phyloP scores from a whole-genome alignment of 2,888 invertebrate genomes.

The Hypolimnas misippus region DNA sequence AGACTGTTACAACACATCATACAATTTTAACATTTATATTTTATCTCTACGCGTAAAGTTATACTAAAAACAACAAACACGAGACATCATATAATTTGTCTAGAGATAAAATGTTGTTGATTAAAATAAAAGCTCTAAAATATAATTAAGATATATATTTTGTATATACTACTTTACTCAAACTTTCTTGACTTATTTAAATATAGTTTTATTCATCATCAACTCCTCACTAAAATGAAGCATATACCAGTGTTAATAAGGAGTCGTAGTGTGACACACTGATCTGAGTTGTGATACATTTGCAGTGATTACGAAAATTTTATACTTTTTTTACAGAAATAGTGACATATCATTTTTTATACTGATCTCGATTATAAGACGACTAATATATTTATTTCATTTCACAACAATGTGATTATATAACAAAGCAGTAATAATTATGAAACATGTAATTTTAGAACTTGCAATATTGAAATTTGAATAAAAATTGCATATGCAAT shows the following conservation, averaged over 20 bases:
- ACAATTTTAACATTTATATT: too few relatives aligned
- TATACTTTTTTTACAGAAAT: background rate
- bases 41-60: too few relatives aligned
- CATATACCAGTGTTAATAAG: slow-evolving; percentile 5
- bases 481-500: slow-evolving; percentile 15
- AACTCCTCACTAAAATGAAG: too few relatives aligned
- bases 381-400: background rate
- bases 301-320: background rate
- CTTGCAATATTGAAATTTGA: slow-evolving; percentile 2
- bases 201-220: too few relatives aligned
- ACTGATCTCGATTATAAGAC: slow-evolving; percentile 36
- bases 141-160: too few relatives aligned
- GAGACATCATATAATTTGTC: background rate
- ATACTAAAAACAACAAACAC: too few relatives aligned
- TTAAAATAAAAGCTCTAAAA: background rate
- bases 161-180: background rate
- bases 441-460: slow-evolving; percentile 8
- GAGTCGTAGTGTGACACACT: background rate
- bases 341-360: slow-evolving; percentile 29
- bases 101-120: background rate
- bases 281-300: slow-evolving; percentile 1
- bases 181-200: background rate
- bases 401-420: background rate
- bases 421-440: background rate
- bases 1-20: too few relatives aligned